Conservation (phyloP, 2,888 invertebrate species). For the Erebia ligea region DNA sequence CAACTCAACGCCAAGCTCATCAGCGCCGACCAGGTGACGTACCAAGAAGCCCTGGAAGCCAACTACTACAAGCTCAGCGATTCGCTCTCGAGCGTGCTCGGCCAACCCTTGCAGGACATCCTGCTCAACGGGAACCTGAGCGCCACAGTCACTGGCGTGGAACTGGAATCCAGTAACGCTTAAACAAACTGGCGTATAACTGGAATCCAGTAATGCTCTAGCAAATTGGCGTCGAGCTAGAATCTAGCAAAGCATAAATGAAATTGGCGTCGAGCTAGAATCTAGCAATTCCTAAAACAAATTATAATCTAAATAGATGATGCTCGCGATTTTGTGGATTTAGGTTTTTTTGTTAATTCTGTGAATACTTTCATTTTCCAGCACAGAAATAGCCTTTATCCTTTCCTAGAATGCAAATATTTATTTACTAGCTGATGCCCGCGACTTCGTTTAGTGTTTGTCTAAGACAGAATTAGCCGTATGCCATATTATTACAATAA, state of each 20-base stretch:
- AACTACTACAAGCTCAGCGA: conserved; percentile 94
- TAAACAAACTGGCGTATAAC: conserved; percentile 59
- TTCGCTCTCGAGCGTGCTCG: conserved; percentile 88
- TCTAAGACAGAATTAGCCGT: no score
- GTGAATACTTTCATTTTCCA: no score
- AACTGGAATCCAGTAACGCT: conserved; percentile 91
- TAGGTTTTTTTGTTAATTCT: no score
- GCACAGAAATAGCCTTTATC: no score
- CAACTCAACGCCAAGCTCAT: conserved; percentile 95
- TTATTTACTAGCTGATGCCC: no score
- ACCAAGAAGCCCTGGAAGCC: conserved; percentile 93
- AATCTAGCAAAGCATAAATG: background rate
- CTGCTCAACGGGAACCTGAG: conserved; percentile 90
- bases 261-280: no score
- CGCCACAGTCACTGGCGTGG: conserved; percentile 91
- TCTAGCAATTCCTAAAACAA: background rate
- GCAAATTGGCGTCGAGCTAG: no score
- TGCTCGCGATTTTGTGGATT: no score
- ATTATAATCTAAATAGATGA: background rate
- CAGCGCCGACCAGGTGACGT: conserved; percentile 94
- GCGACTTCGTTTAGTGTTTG: no score
- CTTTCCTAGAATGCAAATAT: no score
- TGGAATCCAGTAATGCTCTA: no score
- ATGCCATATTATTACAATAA: no score
- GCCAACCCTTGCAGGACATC: conserved; percentile 86